Percentiles rank a stretch among this genome's conserved stretches.
Evolutionary conservation across 2,888 invertebrate genomes (phyloP).

Genomic region (Lasioglossum leucozonium): DNA sequence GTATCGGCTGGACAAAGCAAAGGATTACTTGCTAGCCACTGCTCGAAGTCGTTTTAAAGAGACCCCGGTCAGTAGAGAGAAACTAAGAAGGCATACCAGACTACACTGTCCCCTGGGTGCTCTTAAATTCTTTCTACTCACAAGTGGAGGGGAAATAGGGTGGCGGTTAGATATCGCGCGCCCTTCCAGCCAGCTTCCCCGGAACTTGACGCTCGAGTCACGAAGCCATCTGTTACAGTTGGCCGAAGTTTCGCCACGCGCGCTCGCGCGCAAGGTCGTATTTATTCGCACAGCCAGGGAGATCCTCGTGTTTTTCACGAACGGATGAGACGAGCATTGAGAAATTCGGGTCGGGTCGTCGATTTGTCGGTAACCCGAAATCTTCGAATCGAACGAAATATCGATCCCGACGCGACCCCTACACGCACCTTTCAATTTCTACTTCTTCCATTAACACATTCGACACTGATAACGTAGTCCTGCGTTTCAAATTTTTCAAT

Average conservation of each 20-base stretch:
- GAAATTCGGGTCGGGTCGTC: slow-evolving; percentile 19
- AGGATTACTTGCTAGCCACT: slow-evolving; percentile 30
- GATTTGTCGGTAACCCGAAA: slow-evolving; percentile 20
- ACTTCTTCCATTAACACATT: neutral
- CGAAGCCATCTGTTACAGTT: slow-evolving; percentile 75
- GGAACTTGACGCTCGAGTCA: slow-evolving; percentile 69
- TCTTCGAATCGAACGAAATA: neutral
- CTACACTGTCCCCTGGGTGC: slow-evolving; percentile 41
- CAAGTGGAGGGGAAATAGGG: slow-evolving; percentile 8
- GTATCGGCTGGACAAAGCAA: slow-evolving; percentile 26
- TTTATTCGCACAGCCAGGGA: slow-evolving; percentile 67
- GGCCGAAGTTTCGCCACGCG: slow-evolving; percentile 63
- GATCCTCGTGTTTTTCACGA: slow-evolving; percentile 53
- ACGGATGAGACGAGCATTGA: slow-evolving; percentile 26
- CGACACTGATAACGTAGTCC: neutral
- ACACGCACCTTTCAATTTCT: neutral
- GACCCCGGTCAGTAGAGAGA: slow-evolving; percentile 36
- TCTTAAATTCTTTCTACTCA: slow-evolving; percentile 65
- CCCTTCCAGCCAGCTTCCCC: slow-evolving; percentile 33
- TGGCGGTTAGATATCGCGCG: slow-evolving; percentile 52
- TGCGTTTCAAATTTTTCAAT: neutral
- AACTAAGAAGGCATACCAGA: slow-evolving; percentile 24
- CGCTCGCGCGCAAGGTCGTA: slow-evolving; percentile 57
- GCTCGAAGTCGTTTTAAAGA: slow-evolving; percentile 49
- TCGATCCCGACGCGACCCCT: neutral